Percentiles rank a stretch among this genome's conserved stretches.
Evolutionary conservation across 1,140 invertebrate genomes (phyloP).

Genomic region (Tribolium madens): DNA sequence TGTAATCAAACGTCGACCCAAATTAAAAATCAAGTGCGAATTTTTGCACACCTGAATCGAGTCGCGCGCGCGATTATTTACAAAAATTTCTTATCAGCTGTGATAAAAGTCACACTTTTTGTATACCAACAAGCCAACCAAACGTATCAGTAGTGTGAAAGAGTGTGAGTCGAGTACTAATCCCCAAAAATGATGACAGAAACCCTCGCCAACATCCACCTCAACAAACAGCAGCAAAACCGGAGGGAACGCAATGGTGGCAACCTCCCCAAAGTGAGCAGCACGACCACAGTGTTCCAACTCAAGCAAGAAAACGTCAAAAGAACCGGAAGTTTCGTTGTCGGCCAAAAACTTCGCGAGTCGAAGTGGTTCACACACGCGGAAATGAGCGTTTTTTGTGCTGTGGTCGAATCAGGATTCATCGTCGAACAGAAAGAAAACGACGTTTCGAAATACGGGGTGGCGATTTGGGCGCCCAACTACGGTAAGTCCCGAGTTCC

Average conservation of each 20-base stretch:
- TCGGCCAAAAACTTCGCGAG: conserved; percentile 75
- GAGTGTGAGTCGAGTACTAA: neutral
- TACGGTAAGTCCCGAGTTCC: conserved; percentile 73
- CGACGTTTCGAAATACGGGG: conserved; percentile 67
- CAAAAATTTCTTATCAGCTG: conserved; percentile 4
- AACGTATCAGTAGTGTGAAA: neutral
- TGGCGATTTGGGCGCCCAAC: conserved; percentile 75
- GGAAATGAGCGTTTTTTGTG: conserved; percentile 75
- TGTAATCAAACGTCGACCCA: neutral
- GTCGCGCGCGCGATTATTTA: conserved; percentile 18
- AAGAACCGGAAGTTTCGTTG: conserved; percentile 73
- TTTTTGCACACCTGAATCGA: neutral
- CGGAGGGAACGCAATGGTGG: neutral
- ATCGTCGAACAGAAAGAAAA: conserved; percentile 71
- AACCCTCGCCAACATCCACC: conserved; percentile 42
- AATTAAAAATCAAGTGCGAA: too few relatives aligned
- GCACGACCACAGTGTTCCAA: conserved; percentile 63
- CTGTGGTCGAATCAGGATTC: conserved; percentile 77
- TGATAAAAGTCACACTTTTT: conserved; percentile 33
- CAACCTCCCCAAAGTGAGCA: conserved; percentile 13
- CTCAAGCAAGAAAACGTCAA: conserved; percentile 64
- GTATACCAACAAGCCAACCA: conserved; percentile 20
- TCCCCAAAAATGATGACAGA: conserved; percentile 46
- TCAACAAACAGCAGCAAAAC: conserved; percentile 27
- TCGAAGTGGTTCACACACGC: conserved; percentile 77